A percentile compares a stretch with the other conserved stretches of the same genome.
phyloP scores from a whole-genome alignment of 2,888 invertebrate genomes.

The Diaprepes abbreviatus region DNA sequence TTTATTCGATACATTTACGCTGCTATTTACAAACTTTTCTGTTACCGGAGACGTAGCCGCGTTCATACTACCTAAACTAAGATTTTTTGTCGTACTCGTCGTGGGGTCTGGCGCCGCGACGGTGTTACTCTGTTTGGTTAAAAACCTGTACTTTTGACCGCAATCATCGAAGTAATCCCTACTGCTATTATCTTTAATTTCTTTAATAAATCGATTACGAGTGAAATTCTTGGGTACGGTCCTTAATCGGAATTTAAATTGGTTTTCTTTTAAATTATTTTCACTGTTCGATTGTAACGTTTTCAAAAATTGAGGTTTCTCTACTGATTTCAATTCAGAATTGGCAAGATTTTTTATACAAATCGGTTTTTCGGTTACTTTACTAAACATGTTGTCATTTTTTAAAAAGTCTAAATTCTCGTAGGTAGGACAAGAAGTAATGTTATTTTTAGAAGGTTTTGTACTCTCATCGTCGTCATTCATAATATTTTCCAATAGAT shows the following conservation, averaged over 20 bases:
- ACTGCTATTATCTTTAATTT: conserved; percentile 52
- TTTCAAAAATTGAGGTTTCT: conserved; percentile 28
- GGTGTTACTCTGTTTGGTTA: conserved; percentile 49
- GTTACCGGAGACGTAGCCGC: conserved; percentile 55
- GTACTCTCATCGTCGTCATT: conserved; percentile 13
- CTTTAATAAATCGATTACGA: conserved; percentile 61
- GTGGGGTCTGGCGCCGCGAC: conserved; percentile 50
- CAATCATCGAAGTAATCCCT: conserved; percentile 46
- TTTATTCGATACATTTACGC: background rate
- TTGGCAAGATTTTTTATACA: conserved; percentile 53
- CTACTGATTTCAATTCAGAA: conserved; percentile 32
- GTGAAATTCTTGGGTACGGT: conserved; percentile 66
- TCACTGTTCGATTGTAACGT: background rate
- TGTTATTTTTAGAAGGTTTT: background rate
- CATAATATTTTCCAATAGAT: conserved; percentile 5
- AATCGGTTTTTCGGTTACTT: conserved; percentile 54
- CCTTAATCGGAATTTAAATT: conserved; percentile 58
- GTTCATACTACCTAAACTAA: conserved; percentile 60
- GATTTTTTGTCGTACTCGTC: conserved; percentile 52
- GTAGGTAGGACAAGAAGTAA: conserved; percentile 58
- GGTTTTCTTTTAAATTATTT: conserved; percentile 57
- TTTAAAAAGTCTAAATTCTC: conserved; percentile 64
- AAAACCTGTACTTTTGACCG: conserved; percentile 54
- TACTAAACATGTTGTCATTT: conserved; percentile 60
- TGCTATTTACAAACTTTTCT: conserved; percentile 59